Conservation (phyloP, 2,113 vertebrate species). For the Melanotaenia duboulayi region DNA sequence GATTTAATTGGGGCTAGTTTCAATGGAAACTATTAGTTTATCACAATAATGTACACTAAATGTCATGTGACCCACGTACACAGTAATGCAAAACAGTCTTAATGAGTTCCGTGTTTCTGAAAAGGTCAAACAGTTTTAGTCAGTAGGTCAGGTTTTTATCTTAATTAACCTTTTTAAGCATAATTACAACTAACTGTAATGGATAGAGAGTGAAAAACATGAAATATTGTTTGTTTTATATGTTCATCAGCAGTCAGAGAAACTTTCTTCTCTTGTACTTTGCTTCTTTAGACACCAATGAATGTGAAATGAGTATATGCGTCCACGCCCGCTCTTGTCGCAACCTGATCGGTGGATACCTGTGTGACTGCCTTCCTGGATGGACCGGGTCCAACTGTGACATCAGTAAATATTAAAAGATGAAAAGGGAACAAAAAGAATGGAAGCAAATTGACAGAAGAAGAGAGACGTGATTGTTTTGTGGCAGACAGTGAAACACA, state of each 20-base stretch:
- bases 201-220: background rate
- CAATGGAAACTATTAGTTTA: background rate
- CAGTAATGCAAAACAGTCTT: too few species aligned
- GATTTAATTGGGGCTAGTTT: conserved; percentile 1
- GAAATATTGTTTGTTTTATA: background rate
- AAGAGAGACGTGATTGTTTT: conserved; percentile 14
- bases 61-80: too few species aligned
- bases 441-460: background rate
- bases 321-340: conserved; percentile 93
- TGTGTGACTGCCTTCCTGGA: conserved; percentile 94
- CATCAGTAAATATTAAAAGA: conserved; percentile 86
- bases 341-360: conserved; percentile 97
- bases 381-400: conserved; percentile 96
- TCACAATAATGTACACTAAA: background rate
- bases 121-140: background rate
- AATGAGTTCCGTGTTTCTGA: too few species aligned
- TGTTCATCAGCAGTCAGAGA: background rate
- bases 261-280: background rate
- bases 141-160: background rate
- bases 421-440: background rate
- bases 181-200: background rate
- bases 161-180: background rate
- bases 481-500: conserved; percentile 13
- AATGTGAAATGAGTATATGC: conserved; percentile 93
- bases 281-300: conserved; percentile 91